Conservation (phyloP, 1,140 invertebrate species). For the Hesperophylax magnus region DNA sequence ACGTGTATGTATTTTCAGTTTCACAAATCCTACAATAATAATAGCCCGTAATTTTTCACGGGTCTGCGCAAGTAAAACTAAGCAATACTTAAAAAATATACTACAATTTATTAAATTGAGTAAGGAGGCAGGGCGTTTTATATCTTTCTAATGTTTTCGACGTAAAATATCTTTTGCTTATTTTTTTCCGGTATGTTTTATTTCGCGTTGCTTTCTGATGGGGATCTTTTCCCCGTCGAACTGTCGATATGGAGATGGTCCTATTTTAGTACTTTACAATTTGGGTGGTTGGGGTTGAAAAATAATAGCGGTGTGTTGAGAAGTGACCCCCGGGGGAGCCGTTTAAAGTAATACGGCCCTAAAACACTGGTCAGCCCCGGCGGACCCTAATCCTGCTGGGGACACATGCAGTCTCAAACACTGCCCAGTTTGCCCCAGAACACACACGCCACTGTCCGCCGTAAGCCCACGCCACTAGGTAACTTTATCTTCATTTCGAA, state of each 20-base stretch:
- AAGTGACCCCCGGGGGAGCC: conserved; percentile 63
- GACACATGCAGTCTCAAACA: neutral
- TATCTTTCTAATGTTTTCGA: no score
- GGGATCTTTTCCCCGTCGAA: neutral
- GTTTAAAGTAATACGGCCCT: conserved; percentile 60
- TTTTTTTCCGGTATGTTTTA: no score
- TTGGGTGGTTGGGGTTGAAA: conserved; percentile 60
- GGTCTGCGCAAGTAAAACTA: no score
- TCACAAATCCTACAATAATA: no score
- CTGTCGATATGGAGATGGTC: conserved; percentile 52
- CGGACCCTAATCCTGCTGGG: conserved; percentile 40
- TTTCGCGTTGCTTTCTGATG: no score
- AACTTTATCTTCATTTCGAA: conserved; percentile 36
- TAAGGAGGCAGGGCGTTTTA: no score
- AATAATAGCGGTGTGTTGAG: conserved; percentile 67
- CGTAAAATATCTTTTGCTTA: no score
- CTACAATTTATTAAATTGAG: no score
- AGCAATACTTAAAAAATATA: no score
- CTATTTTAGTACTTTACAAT: conserved; percentile 42
- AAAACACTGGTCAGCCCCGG: conserved; percentile 57
- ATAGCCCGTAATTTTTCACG: no score
- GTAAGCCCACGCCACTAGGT: neutral
- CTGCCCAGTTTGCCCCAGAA: neutral
- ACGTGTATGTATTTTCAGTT: no score
- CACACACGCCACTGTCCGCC: conserved; percentile 10